Percentiles rank a stretch among this genome's conserved stretches.
Conservation (phyloP, 2,797 vertebrate species). For the Taenioides sp. region DNA sequence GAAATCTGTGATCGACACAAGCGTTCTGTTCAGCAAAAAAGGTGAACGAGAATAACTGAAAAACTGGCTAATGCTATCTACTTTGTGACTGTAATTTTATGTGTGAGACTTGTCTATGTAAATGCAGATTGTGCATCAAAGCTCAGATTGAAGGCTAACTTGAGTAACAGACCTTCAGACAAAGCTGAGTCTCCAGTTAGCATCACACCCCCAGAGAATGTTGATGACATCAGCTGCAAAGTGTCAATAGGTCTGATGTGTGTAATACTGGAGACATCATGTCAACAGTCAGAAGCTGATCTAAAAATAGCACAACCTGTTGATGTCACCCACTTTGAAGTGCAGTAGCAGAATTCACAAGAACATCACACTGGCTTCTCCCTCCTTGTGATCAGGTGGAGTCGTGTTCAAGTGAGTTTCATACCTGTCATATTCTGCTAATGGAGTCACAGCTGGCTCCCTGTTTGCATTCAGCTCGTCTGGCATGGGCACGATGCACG, state of each 20-base stretch:
- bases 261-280: neutral
- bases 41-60: too few relatives aligned
- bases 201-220: too few relatives aligned
- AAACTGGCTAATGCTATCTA: too few relatives aligned
- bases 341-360: neutral
- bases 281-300: neutral
- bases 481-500: neutral
- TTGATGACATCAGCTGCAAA: too few relatives aligned
- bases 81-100: too few relatives aligned
- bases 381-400: neutral
- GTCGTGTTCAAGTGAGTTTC: neutral
- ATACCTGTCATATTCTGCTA: neutral
- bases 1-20: too few relatives aligned
- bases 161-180: too few relatives aligned
- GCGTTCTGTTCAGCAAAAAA: too few relatives aligned
- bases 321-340: slow-evolving; percentile 2
- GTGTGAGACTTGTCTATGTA: too few relatives aligned
- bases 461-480: slow-evolving; percentile 2
- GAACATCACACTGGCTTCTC: neutral
- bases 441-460: slow-evolving; percentile 8
- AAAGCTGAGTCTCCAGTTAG: too few relatives aligned
- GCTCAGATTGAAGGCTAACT: too few relatives aligned
- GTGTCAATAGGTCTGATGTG: neutral
- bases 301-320: slow-evolving; percentile 7
- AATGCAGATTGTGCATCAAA: too few relatives aligned